Percentiles rank a stretch among this genome's conserved stretches.
Conservation (phyloP, 1,140 invertebrate genomes). For the Pseudomyrmex dendroicus region DNA sequence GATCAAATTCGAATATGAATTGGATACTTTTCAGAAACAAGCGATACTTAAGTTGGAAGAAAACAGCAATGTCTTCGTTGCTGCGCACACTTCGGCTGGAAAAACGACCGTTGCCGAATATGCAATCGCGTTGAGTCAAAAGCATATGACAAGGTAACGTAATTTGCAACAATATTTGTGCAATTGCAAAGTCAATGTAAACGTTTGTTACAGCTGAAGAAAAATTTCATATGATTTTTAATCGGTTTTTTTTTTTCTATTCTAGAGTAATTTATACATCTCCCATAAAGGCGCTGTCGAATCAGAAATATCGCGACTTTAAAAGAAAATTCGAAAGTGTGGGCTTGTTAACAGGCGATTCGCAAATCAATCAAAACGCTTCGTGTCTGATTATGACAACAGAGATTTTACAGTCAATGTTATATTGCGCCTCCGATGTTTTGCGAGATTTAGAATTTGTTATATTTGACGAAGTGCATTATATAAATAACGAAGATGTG, state of each 20-base stretch:
- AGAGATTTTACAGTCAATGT: constrained; percentile 98
- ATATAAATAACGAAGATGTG: constrained; percentile 98
- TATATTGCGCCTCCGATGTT: constrained; percentile 97
- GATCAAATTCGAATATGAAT: constrained; percentile 95
- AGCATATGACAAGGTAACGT: constrained; percentile 94
- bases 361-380: constrained; percentile 97
- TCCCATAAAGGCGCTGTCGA: constrained; percentile 99
- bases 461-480: constrained; percentile 99
- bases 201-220: neutral
- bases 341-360: constrained; percentile 97
- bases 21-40: constrained; percentile 98
- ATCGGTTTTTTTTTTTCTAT: constrained; percentile 61
- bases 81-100: constrained; percentile 99
- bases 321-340: constrained; percentile 96
- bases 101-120: constrained; percentile 99
- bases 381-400: constrained; percentile 99
- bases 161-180: no score
- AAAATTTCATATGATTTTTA: neutral
- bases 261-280: constrained; percentile 98
- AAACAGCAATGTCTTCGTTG: constrained; percentile 98
- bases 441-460: constrained; percentile 99
- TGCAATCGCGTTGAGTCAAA: constrained; percentile 96
- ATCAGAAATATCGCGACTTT: constrained; percentile 99
- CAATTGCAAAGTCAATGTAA: neutral
- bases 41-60: constrained; percentile 97